Evolutionary conservation across 2,113 vertebrate species (phyloP), one percentile per base, ranked within the genome.

Genomic region (Rana temporaria): DNA sequence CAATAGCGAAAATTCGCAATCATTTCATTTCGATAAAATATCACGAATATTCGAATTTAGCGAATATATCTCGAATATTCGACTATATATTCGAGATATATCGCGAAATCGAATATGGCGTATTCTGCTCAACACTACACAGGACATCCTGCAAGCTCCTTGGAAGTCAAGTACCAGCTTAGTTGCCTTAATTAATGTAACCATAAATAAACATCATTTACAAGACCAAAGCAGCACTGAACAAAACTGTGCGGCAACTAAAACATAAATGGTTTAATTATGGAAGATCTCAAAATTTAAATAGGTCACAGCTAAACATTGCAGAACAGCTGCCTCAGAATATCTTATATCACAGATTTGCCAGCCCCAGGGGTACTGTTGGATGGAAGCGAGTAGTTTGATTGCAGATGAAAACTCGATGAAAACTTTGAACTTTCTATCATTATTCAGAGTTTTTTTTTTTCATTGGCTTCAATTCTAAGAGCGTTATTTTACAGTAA

Each of bases 201-300:
- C 87, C 84, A 82, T 90, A 90, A 89, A 89, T 89, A 92, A 90
- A 90, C 89, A 89, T 59, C 75, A 87, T 88, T 88, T 90, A 90
- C 88, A 85, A 91, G 89, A 85, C 87, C 87, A 85, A 90, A 88
- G 88, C 85, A 84, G 86, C 88, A 88, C 86, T 89, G 90, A 87
- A 59, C 52, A 87, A 89, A 80, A 88, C 89, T 90, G 86, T 90
- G 90, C 87, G 89, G 86, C 87, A 87, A 88, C 86, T 81, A 85
- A 90, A 89, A 90, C 88, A 85, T 87, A 88, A 90, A 89, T 86
- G 88, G 81, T 90, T 90, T 88, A 90, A 90, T 91, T 91, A 91
- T 88, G 86, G 86, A 86, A 78, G 85, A 88, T 85, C 79, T 88
- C 76, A 52, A 86, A 88, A 86, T 78, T 86, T 87, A 88, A 90